A percentile compares a stretch with the other conserved stretches of the same genome.
These are phyloP conservation scores for Sardinella longiceps DNA, from an alignment of 2,797 vertebrate genomes.

Conservation along the genomic window DNA sequence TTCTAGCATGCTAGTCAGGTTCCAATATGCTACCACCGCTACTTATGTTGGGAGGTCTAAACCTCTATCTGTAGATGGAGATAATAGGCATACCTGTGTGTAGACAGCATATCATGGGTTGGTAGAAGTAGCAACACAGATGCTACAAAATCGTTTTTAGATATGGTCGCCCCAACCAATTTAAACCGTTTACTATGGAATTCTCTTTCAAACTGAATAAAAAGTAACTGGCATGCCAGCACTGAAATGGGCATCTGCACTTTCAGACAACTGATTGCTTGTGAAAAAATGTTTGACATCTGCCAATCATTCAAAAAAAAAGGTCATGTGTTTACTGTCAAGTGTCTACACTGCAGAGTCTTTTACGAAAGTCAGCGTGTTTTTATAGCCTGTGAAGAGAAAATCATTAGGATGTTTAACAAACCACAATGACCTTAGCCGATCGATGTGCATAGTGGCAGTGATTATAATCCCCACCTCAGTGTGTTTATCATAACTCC, in stretches of 20 bases:
- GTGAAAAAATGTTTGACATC: background rate
- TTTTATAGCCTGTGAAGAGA: background rate
- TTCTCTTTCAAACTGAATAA: background rate
- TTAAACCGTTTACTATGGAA: background rate
- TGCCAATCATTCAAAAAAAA: background rate
- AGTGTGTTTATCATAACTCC: too few relatives aligned
- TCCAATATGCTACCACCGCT: too few relatives aligned
- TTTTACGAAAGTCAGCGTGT: too few relatives aligned
- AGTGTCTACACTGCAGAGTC: background rate
- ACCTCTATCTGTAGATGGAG: too few relatives aligned
- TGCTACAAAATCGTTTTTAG: background rate
- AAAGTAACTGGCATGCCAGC: background rate
- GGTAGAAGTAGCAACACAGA: too few relatives aligned
- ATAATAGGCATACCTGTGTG: background rate
- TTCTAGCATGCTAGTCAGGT: too few relatives aligned
- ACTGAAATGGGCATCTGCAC: background rate
- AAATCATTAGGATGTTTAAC: too few relatives aligned
- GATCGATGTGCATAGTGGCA: too few relatives aligned
- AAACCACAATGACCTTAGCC: too few relatives aligned
- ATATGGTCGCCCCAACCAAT: background rate
- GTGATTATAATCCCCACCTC: too few relatives aligned
- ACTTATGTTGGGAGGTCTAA: too few relatives aligned
- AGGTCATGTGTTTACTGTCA: too few relatives aligned
- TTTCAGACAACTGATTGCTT: background rate
- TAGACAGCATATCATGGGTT: background rate